phyloP scores from a whole-genome alignment of 2,888 invertebrate species.

The Athrips mouffetella region DNA sequence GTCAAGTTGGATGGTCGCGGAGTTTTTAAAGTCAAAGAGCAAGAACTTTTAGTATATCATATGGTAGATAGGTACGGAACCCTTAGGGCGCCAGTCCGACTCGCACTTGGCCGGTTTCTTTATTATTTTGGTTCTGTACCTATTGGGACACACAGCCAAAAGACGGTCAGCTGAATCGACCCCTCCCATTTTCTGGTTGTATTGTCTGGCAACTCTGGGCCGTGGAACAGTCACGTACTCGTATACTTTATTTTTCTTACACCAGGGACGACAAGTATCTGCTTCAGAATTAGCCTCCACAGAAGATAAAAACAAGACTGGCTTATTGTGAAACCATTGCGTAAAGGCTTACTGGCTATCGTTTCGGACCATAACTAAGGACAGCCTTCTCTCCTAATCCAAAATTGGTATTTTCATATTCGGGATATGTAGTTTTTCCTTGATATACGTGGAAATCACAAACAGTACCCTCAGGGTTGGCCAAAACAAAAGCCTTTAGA shows the following conservation, averaged over 20 bases:
- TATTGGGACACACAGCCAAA: background rate
- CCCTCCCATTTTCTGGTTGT: background rate
- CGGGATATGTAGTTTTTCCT: constrained; percentile 17
- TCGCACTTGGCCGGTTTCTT: no score
- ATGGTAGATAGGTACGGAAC: no score
- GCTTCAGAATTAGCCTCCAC: background rate
- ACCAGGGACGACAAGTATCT: constrained; percentile 19
- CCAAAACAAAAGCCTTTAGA: constrained; percentile 24
- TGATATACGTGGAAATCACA: constrained; percentile 21
- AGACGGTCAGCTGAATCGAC: background rate
- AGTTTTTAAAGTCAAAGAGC: no score
- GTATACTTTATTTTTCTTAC: background rate
- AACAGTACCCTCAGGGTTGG: no score
- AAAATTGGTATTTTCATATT: constrained; percentile 9
- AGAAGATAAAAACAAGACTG: constrained; percentile 14
- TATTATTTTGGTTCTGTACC: background rate
- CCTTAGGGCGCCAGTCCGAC: no score
- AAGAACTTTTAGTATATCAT: no score
- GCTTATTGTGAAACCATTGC: constrained; percentile 23
- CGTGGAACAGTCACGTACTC: background rate
- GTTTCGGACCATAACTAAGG: constrained; percentile 10
- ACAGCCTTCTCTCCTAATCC: constrained; percentile 18
- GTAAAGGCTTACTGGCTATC: constrained; percentile 18
- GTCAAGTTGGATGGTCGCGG: no score
- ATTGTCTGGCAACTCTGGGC: background rate